Percentiles rank a stretch among this genome's conserved stretches.
Evolutionary conservation across 2,888 invertebrate species (phyloP).

Genomic region (Carcina quercana): DNA sequence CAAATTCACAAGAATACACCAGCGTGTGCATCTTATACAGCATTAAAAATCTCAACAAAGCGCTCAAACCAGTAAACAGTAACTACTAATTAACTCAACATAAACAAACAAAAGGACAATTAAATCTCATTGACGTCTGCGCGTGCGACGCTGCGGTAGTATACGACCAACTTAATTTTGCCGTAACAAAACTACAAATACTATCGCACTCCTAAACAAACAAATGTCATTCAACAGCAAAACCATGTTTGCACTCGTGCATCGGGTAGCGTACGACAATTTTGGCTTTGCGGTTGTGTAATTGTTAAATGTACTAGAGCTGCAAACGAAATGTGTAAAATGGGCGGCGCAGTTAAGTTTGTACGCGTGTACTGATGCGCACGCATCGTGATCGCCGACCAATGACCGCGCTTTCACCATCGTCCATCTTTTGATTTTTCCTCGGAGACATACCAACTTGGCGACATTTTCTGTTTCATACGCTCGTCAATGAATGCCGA

Average conservation of each 20-base stretch:
- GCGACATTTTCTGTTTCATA: conserved; percentile 44
- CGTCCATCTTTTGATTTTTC: conserved; percentile 47
- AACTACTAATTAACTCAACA: conserved; percentile 17
- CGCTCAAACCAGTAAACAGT: conserved; percentile 18
- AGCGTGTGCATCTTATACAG: background rate
- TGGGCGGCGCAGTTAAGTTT: conserved; percentile 20
- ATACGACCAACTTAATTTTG: conserved; percentile 42
- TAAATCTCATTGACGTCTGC: conserved; percentile 52
- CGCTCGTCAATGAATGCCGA: no score
- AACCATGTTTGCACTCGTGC: no score
- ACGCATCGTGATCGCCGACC: conserved; percentile 58
- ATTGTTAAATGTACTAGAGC: conserved; percentile 19
- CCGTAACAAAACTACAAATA: no score
- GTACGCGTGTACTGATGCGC: conserved; percentile 49
- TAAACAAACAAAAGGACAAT: conserved; percentile 50
- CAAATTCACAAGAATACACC: no score
- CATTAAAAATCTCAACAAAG: conserved; percentile 4
- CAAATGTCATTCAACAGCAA: no score
- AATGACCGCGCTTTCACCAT: conserved; percentile 72
- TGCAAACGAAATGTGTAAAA: background rate
- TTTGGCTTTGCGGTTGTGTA: conserved; percentile 1
- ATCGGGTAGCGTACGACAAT: no score
- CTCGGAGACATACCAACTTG: no score
- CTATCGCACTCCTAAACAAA: no score
- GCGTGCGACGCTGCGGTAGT: conserved; percentile 60